A percentile compares a stretch with the other conserved stretches of the same genome.
Conservation (phyloP, 2,797 vertebrate species). For the Falco novaeseelandiae region DNA sequence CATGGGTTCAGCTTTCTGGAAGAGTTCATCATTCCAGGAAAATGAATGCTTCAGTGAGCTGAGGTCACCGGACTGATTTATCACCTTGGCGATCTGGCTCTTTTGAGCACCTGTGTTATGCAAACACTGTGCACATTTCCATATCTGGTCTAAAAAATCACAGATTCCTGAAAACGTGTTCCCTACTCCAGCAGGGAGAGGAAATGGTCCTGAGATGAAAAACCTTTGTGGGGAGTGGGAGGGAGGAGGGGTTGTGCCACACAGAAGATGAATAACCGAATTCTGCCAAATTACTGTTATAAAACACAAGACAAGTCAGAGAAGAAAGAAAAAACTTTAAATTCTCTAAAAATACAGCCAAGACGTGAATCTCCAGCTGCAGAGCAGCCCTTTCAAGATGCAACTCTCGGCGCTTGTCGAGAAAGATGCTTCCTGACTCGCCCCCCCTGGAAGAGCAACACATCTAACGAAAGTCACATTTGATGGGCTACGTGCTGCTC, state of each 20-base stretch:
- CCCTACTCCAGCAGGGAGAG: background rate
- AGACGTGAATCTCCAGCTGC: background rate
- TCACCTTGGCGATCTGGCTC: background rate
- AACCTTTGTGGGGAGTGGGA: background rate
- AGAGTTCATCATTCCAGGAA: background rate
- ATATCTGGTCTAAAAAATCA: background rate
- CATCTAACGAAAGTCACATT: background rate
- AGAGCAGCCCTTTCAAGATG: constrained; percentile 2
- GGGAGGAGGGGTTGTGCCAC: background rate
- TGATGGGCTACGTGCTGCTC: background rate
- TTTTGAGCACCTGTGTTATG: background rate
- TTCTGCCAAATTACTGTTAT: background rate
- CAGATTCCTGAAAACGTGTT: background rate
- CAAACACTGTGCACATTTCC: background rate
- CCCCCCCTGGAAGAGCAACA: background rate
- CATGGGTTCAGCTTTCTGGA: background rate
- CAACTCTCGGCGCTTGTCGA: background rate
- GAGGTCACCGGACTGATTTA: background rate
- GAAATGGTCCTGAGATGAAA: background rate
- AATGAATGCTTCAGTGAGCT: background rate
- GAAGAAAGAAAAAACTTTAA: background rate
- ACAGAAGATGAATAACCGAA: background rate
- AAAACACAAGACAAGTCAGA: background rate
- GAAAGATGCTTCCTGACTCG: background rate
- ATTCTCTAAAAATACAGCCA: background rate